Evolutionary conservation across 64 coral and sea anemone species (phyloP).

Genomic region (Montipora sp.): DNA sequence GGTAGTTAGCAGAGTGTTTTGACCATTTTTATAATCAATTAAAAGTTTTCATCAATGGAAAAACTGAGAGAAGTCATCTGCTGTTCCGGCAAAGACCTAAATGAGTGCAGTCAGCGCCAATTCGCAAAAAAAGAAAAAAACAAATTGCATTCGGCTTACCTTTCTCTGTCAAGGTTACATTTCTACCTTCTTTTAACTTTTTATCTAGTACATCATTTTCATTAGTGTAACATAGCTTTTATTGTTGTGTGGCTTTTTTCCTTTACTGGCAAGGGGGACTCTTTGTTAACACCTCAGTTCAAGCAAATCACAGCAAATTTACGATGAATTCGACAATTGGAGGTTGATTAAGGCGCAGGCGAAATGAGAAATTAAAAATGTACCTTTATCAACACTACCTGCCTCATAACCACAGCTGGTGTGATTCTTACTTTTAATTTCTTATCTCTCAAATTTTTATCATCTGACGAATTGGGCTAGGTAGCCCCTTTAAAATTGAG

Average conservation of each 20-base stretch:
- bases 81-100: conserved; percentile 5
- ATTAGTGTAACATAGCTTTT: conserved; percentile 66
- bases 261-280: conserved; percentile 39
- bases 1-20: conserved; percentile 1
- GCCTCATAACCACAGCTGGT: conserved; percentile 18
- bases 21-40: conserved; percentile 36
- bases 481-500: conserved; percentile 18
- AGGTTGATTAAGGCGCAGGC: conserved; percentile 46
- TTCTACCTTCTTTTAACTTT: conserved; percentile 59
- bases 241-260: conserved; percentile 65
- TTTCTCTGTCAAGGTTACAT: conserved; percentile 37
- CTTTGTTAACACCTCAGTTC: conserved; percentile 64
- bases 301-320: conserved; percentile 56
- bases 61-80: conserved; percentile 21
- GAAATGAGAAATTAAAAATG: conserved; percentile 24
- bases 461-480: background rate
- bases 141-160: background rate
- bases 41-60: conserved; percentile 27
- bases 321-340: conserved; percentile 45
- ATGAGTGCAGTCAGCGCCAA: conserved; percentile 3
- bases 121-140: background rate
- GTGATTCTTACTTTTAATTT: conserved; percentile 20
- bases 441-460: conserved; percentile 45
- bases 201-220: conserved; percentile 56
- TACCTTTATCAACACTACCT: conserved; percentile 24